Conservation (phyloP, 2,113 vertebrate species). For the Carassius auratus region DNA sequence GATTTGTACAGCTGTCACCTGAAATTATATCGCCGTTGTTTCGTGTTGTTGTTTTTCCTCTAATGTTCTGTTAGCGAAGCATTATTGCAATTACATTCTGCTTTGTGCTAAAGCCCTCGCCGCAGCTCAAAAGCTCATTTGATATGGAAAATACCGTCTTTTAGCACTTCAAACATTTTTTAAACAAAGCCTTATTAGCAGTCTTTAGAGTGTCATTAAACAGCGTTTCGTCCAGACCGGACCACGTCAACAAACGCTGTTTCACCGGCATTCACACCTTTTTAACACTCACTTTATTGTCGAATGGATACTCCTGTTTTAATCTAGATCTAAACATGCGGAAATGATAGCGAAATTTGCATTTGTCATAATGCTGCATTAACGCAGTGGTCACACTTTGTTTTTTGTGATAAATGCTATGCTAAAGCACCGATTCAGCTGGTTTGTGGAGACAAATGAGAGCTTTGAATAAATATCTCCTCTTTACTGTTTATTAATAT, state of each 20-base stretch:
- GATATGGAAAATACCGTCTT: slow-evolving; percentile 27
- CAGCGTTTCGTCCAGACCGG: slow-evolving; percentile 64
- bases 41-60: slow-evolving; percentile 11
- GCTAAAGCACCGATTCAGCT: slow-evolving; percentile 75
- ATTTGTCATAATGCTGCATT: slow-evolving; percentile 70
- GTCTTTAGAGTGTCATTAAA: slow-evolving; percentile 63
- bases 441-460: slow-evolving; percentile 75
- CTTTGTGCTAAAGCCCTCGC: slow-evolving; percentile 45
- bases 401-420: slow-evolving; percentile 72
- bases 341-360: slow-evolving; percentile 55
- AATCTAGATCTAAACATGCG: slow-evolving; percentile 67
- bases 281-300: slow-evolving; percentile 58
- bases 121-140: slow-evolving; percentile 28
- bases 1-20: slow-evolving; percentile 55
- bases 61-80: slow-evolving; percentile 8
- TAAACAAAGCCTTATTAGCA: slow-evolving; percentile 61
- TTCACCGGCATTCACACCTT: slow-evolving; percentile 46
- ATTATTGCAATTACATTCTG: slow-evolving; percentile 50
- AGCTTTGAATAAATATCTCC: slow-evolving; percentile 73
- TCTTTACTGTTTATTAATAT: slow-evolving; percentile 80
- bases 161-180: slow-evolving; percentile 55
- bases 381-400: slow-evolving; percentile 65
- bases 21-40: slow-evolving; percentile 18
- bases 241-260: slow-evolving; percentile 59
- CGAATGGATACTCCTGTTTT: slow-evolving; percentile 59